Conservation (phyloP, 2,888 invertebrate genomes). For the Xestia rhomboidea region DNA sequence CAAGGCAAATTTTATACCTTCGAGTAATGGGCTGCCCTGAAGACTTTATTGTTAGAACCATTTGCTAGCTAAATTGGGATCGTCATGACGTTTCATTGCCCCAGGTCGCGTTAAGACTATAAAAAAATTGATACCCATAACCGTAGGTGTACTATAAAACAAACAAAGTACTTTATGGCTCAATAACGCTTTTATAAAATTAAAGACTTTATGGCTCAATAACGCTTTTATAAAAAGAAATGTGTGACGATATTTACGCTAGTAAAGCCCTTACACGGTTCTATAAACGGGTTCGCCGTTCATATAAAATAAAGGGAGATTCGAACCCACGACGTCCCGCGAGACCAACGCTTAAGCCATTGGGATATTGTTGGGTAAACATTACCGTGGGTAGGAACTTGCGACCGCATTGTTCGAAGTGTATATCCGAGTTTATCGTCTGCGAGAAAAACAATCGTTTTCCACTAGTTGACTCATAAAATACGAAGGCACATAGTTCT, state of each 20-base stretch:
- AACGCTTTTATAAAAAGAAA: conserved; percentile 4
- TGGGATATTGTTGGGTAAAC: conserved; percentile 20
- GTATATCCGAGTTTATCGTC: conserved; percentile 28
- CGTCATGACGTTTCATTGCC: conserved; percentile 30
- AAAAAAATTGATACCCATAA: conserved; percentile 18
- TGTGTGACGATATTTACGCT: background rate
- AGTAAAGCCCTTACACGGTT: background rate
- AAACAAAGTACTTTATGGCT: conserved; percentile 17
- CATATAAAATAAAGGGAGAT: conserved; percentile 21
- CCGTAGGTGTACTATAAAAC: conserved; percentile 18
- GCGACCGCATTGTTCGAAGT: conserved; percentile 35
- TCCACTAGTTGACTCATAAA: conserved; percentile 21
- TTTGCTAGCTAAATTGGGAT: conserved; percentile 54
- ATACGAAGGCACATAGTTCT: conserved; percentile 11
- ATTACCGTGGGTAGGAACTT: conserved; percentile 8
- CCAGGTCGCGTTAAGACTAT: conserved; percentile 21
- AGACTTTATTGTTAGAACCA: conserved; percentile 50
- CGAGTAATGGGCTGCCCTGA: conserved; percentile 40
- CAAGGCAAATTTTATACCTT: conserved; percentile 59
- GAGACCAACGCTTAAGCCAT: conserved; percentile 7
- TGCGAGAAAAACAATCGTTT: conserved; percentile 16
- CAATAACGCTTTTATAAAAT: conserved; percentile 5
- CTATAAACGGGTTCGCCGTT: conserved; percentile 3
- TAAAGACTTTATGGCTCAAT: conserved; percentile 18
- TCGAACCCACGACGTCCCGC: conserved; percentile 15